A percentile compares a stretch with the other conserved stretches of the same genome.
phyloP scores from a whole-genome alignment of 2,113 vertebrate species.

The Aphyosemion australe region DNA sequence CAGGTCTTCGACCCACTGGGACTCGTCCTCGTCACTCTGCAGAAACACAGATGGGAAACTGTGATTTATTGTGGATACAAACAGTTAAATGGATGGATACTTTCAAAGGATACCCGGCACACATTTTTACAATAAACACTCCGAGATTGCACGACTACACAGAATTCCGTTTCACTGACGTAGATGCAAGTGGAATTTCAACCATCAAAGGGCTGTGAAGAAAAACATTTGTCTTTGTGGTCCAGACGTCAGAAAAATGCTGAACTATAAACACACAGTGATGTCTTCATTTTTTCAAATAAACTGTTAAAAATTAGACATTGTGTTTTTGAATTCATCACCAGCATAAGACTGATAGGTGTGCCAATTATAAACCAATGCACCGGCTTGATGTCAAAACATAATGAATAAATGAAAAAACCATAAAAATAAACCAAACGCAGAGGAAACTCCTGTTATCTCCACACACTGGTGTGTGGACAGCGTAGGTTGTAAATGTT shows the following conservation, averaged over 20 bases:
- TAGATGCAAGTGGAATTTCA: not conserved
- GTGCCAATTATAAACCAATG: too few relatives aligned
- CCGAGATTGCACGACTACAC: not conserved
- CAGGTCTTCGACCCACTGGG: slow-evolving; percentile 91
- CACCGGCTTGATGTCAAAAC: too few relatives aligned
- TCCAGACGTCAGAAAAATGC: not conserved
- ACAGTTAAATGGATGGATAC: too few relatives aligned
- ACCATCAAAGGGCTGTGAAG: not conserved
- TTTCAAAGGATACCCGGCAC: not conserved
- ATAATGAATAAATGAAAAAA: too few relatives aligned
- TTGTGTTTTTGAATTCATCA: too few relatives aligned
- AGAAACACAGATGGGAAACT: not conserved
- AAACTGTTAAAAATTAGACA: too few relatives aligned
- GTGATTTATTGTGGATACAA: not conserved
- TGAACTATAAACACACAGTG: not conserved
- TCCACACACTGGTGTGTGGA: too few relatives aligned
- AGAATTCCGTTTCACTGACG: not conserved
- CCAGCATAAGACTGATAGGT: too few relatives aligned
- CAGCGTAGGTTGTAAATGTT: too few relatives aligned
- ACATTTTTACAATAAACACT: not conserved
- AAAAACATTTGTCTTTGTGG: not conserved
- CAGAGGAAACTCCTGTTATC: too few relatives aligned
- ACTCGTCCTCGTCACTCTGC: slow-evolving; percentile 86
- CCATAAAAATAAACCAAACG: too few relatives aligned
- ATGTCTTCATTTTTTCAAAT: too few relatives aligned